A percentile compares a stretch with the other conserved stretches of the same genome.
Conservation (phyloP, 2,888 invertebrate species). For the Tenthredo amoena region DNA sequence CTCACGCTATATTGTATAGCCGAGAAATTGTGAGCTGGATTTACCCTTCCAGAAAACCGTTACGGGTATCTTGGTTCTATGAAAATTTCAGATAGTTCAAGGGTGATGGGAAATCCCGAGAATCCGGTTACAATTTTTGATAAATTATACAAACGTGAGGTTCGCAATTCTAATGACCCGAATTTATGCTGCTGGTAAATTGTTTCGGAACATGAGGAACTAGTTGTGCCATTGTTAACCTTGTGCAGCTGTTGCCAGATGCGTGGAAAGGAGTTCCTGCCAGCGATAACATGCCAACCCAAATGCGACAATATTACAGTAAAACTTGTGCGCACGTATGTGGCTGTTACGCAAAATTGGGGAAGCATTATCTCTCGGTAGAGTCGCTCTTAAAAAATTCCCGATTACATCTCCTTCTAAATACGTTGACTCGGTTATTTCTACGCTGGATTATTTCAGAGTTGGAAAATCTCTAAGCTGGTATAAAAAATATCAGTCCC, state of each 20-base stretch:
- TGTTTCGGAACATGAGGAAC: slow-evolving; percentile 32
- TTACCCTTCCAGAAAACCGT: slow-evolving; percentile 15
- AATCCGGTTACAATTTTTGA: neutral
- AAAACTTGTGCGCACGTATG: slow-evolving; percentile 17
- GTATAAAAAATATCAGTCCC: neutral
- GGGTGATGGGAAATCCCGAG: neutral
- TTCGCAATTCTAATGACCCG: neutral
- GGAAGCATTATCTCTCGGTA: neutral
- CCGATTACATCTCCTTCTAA: neutral
- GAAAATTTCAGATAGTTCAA: slow-evolving; percentile 12
- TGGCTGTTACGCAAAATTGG: slow-evolving; percentile 23
- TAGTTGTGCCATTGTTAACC: slow-evolving; percentile 19
- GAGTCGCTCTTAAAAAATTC: neutral
- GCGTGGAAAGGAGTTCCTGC: slow-evolving; percentile 40
- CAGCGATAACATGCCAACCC: slow-evolving; percentile 1
- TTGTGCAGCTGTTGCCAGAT: slow-evolving; percentile 44
- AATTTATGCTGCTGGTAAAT: neutral
- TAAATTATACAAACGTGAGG: neutral
- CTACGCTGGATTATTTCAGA: neutral
- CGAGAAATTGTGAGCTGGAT: slow-evolving; percentile 17
- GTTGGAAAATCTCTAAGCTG: neutral
- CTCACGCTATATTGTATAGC: slow-evolving; percentile 23
- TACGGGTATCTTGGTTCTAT: slow-evolving; percentile 10
- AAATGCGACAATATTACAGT: slow-evolving; percentile 46
- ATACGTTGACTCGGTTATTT: neutral